Evolutionary conservation across 2,113 vertebrate genomes (phyloP).

Genomic region (Silurus glanis): DNA sequence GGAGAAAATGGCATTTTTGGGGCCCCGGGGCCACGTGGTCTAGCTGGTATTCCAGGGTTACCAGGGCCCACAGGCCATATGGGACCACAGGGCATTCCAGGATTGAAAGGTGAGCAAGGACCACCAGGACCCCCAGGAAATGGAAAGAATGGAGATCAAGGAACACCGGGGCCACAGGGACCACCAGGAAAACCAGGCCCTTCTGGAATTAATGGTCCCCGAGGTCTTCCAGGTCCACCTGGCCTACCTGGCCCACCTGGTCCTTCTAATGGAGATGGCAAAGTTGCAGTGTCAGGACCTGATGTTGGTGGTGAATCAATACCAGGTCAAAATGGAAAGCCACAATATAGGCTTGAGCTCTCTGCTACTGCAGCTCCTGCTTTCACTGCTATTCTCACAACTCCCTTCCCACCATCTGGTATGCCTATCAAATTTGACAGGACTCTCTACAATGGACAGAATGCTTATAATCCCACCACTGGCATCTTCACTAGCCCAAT

Average conservation of each 20-base stretch:
- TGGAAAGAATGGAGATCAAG: slow-evolving; percentile 81
- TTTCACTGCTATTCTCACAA: slow-evolving; percentile 94
- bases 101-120: slow-evolving; percentile 86
- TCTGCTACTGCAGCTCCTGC: slow-evolving; percentile 83
- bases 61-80: slow-evolving; percentile 92
- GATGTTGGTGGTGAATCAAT: slow-evolving; percentile 83
- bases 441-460: slow-evolving; percentile 95
- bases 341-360: slow-evolving; percentile 80
- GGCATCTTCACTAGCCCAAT: slow-evolving; percentile 94
- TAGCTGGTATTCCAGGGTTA: slow-evolving; percentile 90
- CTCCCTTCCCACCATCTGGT: slow-evolving; percentile 90
- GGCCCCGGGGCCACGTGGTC: slow-evolving; percentile 84
- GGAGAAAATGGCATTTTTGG: slow-evolving; percentile 86
- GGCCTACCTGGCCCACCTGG: slow-evolving; percentile 83
- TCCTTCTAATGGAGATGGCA: slow-evolving; percentile 75
- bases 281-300: slow-evolving; percentile 79
- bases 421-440: slow-evolving; percentile 96
- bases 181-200: slow-evolving; percentile 85
- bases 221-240: slow-evolving; percentile 78
- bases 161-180: slow-evolving; percentile 83
- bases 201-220: slow-evolving; percentile 80
- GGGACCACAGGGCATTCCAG: slow-evolving; percentile 89
- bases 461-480: slow-evolving; percentile 88
- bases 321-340: slow-evolving; percentile 80
- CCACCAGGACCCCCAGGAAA: slow-evolving; percentile 82